A percentile compares a stretch with the other conserved stretches of the same genome.
Conservation (phyloP, 2,797 vertebrate genomes). For the Anisognathus igniventris region DNA sequence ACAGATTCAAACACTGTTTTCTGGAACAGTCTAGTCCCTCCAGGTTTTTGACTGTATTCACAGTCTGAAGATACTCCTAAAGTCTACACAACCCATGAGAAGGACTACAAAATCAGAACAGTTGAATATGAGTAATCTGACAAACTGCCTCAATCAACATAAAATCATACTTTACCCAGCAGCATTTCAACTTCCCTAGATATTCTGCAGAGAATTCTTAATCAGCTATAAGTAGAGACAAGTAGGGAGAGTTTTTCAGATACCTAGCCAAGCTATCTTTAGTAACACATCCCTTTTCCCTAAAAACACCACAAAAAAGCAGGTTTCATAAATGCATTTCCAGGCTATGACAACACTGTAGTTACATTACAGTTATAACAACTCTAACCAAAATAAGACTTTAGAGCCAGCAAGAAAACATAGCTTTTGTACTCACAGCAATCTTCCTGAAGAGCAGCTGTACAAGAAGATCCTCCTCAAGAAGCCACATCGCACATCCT, state of each 20-base stretch:
- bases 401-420: background rate
- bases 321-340: background rate
- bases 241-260: background rate
- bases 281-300: background rate
- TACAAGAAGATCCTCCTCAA: background rate
- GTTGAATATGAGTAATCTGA: background rate
- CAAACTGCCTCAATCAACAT: background rate
- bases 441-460: background rate
- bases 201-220: background rate
- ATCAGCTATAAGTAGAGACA: background rate
- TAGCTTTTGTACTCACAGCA: background rate
- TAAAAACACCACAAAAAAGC: background rate
- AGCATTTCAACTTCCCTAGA: background rate
- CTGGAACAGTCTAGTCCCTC: background rate
- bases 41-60: background rate
- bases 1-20: background rate
- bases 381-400: background rate
- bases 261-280: background rate
- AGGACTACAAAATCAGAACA: background rate
- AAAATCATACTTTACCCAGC: background rate
- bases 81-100: background rate
- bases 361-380: background rate
- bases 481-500: fast-evolving
- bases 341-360: background rate
- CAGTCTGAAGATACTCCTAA: background rate